phyloP scores from a whole-genome alignment of 2,113 vertebrate species.

The Myrmecophaga tridactyla region DNA sequence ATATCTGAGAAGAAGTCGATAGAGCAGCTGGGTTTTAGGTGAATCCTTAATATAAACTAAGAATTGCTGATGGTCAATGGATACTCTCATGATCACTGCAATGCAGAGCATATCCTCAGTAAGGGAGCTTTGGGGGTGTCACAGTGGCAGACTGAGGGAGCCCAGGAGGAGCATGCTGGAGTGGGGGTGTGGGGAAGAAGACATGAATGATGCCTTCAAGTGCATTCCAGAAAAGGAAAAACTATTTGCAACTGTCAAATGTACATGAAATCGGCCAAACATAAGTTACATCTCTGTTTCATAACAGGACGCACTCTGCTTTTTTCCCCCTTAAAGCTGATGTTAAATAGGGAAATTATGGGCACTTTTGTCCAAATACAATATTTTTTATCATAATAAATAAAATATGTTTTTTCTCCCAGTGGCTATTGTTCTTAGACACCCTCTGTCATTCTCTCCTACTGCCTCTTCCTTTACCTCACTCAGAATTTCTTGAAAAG shows the following conservation, averaged over 20 bases:
- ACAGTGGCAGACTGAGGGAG: neutral
- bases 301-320: neutral
- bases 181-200: neutral
- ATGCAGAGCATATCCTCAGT: neutral
- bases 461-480: neutral
- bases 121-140: neutral
- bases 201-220: neutral
- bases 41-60: neutral
- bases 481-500: neutral
- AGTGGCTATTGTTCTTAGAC: neutral
- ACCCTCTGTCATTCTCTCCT: neutral
- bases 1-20: neutral
- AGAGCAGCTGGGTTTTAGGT: neutral
- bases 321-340: neutral
- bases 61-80: neutral
- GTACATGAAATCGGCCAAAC: neutral
- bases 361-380: conserved; percentile 20
- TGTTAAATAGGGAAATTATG: neutral
- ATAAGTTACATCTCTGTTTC: neutral
- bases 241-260: neutral
- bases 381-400: neutral
- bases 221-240: neutral
- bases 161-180: neutral
- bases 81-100: neutral
- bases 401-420: neutral